Evolutionary conservation across 2,113 vertebrate species (phyloP), one percentile per base, ranked within the genome.

Genomic region (Barbus barbus): DNA sequence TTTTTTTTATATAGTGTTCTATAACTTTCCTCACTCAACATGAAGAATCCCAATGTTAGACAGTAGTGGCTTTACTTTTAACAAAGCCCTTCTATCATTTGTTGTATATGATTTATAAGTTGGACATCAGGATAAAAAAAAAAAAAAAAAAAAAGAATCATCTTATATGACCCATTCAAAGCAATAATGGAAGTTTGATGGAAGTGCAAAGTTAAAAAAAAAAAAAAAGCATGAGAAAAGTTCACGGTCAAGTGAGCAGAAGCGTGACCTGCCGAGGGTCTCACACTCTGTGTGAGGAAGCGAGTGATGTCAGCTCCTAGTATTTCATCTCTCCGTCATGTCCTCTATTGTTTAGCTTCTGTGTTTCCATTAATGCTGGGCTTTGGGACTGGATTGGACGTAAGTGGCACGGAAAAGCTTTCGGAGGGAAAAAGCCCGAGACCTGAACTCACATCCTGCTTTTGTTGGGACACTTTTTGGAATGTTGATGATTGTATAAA

Each of bases 361-460:
- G 41, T 41, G 53, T 90, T 90, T 91, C 89, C 91, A 90, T 81
- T 88, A 75, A 38, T 56, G 56, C 44, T 84, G 73, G 86, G 71
- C 56, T 84, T 28, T 74, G 79, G 71, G 71, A 85, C 9, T 84
- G 82, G 41, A 75, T 16, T 85, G 85, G 51, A 89, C 69, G 13
- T 69, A 85, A 84, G 78, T 53, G 41, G 53, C 83, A 89, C 78
- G 84, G 92, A 88, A 90, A 90, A 84, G 83, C 78, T 63, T 87
- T 87, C 22, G 78, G 76, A 31, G 78, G 56, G 58, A 48, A 86
- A 79, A 87, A 82, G 24, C 80, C 89, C 77, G 72, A 53, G 51
- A 88, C 88, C 90, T 90, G 87, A 91, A 86, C 85, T 90, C 90
- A 93, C 85, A 87, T 94, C 93, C 94, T 91, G 90, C 91, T 93